Conservation (phyloP, 1,140 invertebrate genomes). For the Periplaneta americana region DNA sequence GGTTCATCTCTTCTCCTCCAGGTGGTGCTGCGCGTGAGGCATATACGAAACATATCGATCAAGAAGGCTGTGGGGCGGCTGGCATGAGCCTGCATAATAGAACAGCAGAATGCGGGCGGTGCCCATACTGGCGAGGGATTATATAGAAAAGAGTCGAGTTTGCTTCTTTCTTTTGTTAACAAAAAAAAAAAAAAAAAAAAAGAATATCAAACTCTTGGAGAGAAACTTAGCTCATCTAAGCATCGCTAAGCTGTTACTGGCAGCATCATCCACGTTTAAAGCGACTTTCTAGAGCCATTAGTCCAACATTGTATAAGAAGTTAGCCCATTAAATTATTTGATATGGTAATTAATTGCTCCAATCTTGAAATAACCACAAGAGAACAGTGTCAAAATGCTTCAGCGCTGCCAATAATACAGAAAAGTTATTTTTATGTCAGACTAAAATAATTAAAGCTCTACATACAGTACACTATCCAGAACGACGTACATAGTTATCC, state of each 20-base stretch:
- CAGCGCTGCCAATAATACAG: neutral
- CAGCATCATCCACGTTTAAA: too few species aligned
- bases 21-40: neutral
- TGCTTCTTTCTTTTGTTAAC: neutral
- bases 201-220: neutral
- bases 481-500: too few species aligned
- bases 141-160: neutral
- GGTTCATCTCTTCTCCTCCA: neutral
- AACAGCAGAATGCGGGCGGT: neutral
- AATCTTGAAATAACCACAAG: neutral
- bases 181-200: neutral
- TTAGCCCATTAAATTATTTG: neutral
- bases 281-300: neutral
- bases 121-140: neutral
- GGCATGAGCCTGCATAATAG: neutral
- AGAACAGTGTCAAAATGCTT: neutral
- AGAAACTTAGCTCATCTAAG: neutral
- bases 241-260: neutral
- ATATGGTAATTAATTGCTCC: neutral
- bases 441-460: too few species aligned
- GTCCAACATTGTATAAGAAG: neutral
- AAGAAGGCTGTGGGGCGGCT: neutral
- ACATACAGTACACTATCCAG: too few species aligned
- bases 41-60: neutral
- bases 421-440: neutral